These are phyloP conservation scores for Pammene aurita DNA, from an alignment of 2,888 invertebrate species.

Conservation along the genomic window DNA sequence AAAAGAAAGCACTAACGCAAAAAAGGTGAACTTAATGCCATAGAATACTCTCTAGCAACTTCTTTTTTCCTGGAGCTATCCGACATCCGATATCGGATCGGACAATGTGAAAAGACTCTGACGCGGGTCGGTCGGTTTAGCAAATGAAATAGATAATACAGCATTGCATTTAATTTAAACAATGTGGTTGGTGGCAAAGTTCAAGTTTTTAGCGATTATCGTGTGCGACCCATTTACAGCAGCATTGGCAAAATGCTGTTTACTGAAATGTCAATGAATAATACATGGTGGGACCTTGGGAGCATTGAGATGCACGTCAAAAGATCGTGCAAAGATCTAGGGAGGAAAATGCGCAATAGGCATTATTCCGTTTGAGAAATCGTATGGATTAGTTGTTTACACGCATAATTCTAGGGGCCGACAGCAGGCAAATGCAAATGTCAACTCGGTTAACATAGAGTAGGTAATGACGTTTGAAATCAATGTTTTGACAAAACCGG, in stretches of 20 bases:
- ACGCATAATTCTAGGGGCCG: neutral
- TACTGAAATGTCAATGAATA: conserved; percentile 29
- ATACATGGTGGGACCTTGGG: conserved; percentile 10
- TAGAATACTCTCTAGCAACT: no score
- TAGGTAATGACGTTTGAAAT: neutral
- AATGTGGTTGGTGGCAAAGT: conserved; percentile 8
- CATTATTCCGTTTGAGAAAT: neutral
- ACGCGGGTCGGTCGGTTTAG: no score
- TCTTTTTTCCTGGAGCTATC: no score
- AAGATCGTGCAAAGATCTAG: conserved; percentile 22
- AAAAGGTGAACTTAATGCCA: no score
- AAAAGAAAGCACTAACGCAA: no score
- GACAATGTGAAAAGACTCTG: no score
- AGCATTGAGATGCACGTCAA: conserved; percentile 26
- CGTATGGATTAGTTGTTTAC: neutral
- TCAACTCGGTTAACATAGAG: neutral
- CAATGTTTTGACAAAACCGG: neutral
- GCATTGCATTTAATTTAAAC: neutral
- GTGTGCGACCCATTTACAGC: conserved; percentile 16
- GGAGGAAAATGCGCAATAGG: conserved; percentile 14
- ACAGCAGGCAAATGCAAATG: neutral
- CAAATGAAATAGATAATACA: no score
- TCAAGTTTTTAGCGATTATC: conserved; percentile 9
- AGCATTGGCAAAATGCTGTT: conserved; percentile 25
- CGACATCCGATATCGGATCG: no score